Conservation (phyloP, 2,888 invertebrate species). For the Crepidodera aurea region DNA sequence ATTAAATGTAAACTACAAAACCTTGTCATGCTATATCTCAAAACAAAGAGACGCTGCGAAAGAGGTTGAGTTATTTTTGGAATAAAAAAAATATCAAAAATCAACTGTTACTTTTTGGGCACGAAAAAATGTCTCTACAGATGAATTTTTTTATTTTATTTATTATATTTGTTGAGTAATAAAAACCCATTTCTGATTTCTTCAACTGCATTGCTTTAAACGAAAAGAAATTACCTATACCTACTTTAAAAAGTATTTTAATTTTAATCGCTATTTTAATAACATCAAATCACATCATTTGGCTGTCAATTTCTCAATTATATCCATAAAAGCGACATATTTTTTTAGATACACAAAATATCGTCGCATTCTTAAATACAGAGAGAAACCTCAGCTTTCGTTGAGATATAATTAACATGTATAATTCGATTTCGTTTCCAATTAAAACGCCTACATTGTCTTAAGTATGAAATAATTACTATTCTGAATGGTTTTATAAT, state of each 20-base stretch:
- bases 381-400: not conserved
- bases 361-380: not conserved
- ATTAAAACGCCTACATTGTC: constrained; percentile 10
- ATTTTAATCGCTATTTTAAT: constrained; percentile 1
- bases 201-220: too few species aligned
- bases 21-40: too few species aligned
- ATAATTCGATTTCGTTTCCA: not conserved
- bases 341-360: not conserved
- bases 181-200: too few species aligned
- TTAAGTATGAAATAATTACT: constrained; percentile 5
- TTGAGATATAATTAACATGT: constrained; percentile 1
- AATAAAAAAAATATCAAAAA: too few species aligned
- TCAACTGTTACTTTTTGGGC: too few species aligned
- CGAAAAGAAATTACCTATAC: too few species aligned
- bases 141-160: too few species aligned
- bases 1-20: too few species aligned
- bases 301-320: not conserved
- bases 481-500: constrained; percentile 1
- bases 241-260: not conserved
- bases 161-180: too few species aligned
- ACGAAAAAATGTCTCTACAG: too few species aligned
- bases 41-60: too few species aligned
- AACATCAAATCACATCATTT: not conserved
- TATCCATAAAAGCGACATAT: not conserved
- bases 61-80: too few species aligned